Base-by-base conservation (phyloP, 2,797 vertebrate species). In the Cheirogaleus major region DNA sequence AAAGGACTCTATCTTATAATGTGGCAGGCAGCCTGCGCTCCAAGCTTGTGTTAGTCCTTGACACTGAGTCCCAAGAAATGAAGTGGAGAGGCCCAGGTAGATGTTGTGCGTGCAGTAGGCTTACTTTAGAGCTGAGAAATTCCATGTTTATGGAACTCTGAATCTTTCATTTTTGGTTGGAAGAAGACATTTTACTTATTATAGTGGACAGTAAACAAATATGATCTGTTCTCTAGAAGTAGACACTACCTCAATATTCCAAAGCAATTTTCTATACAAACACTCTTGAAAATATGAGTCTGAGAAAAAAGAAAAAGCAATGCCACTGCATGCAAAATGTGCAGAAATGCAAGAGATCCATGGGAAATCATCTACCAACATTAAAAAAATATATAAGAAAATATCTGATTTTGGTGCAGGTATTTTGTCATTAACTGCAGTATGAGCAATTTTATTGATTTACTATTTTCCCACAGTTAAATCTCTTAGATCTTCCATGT, bases 111-210 rank as follows among this genome's bases (percentile, higher is more conserved):
- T 13, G 5, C 6, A 75, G 17, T 15, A 5, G 18, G 9, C 30
- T 75, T 38, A 3, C 15, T 57, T 61, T 63, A 59, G 15, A 9
- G n/a, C 27, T 70, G 72, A 61, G 32, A 81, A 81, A 38, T 9
- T 52, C 25, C 43, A 75, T 32, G 4, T 5, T 76, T 59, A 48
- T 7, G n/a, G 22, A 65, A 55, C 11, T 25, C 27, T 23, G 10
- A 41, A 38, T 38, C 7, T 57, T 70, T 30, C 4, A 48, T 57
- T 87, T 78, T 14, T 20, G 48, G 2, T 30, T 50, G 7, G 17
- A 87, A 22, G 52, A 65, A 73, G 30, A 80, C 4, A 3, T 63
- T 87, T 67, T 91, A 27, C 70, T 86, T 55, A 72, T 50, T 78
- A 18, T 61, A n/a, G 17, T 69, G 25, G 38, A 52, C 9, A 79